Percentiles rank a stretch among this genome's conserved stretches.
Evolutionary conservation across 1,140 invertebrate species (phyloP).

Genomic region (Pachypeltis micranthus): DNA sequence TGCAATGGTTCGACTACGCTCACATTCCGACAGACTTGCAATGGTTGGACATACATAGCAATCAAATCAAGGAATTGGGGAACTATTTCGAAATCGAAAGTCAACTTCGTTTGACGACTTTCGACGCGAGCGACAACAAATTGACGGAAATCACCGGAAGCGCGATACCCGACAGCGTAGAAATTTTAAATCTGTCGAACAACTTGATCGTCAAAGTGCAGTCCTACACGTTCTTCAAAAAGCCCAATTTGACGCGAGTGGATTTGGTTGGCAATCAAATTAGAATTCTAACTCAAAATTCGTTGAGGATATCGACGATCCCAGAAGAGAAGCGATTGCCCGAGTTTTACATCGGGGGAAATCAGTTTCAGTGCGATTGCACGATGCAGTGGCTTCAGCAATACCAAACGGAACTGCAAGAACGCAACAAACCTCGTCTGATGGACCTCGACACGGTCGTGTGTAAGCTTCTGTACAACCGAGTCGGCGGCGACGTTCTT

Average conservation of each 20-base stretch:
- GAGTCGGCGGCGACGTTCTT: conserved; percentile 63
- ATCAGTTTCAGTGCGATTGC: conserved; percentile 84
- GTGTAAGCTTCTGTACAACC: conserved; percentile 74
- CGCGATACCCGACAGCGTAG: conserved; percentile 72
- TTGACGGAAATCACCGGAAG: conserved; percentile 69
- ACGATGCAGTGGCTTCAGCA: conserved; percentile 74
- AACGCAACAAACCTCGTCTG: conserved; percentile 69
- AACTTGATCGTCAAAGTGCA: conserved; percentile 78
- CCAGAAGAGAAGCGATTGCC: conserved; percentile 63
- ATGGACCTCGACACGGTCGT: conserved; percentile 80
- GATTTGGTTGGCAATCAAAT: conserved; percentile 77
- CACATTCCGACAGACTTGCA: conserved; percentile 77
- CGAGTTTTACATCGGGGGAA: conserved; percentile 81
- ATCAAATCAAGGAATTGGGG: conserved; percentile 73
- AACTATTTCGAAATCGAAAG: conserved; percentile 83
- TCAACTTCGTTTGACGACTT: conserved; percentile 64
- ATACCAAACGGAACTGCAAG: conserved; percentile 56
- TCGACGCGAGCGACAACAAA: conserved; percentile 75
- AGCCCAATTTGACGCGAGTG: conserved; percentile 75
- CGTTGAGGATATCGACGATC: conserved; percentile 67
- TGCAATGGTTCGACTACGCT: conserved; percentile 82
- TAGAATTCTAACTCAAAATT: conserved; percentile 71
- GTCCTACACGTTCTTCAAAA: conserved; percentile 86
- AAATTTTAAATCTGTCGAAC: conserved; percentile 70
- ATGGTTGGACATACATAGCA: conserved; percentile 80